Conservation (phyloP, 1,140 invertebrate species). For the Pseudomyrmex cubaensis region DNA sequence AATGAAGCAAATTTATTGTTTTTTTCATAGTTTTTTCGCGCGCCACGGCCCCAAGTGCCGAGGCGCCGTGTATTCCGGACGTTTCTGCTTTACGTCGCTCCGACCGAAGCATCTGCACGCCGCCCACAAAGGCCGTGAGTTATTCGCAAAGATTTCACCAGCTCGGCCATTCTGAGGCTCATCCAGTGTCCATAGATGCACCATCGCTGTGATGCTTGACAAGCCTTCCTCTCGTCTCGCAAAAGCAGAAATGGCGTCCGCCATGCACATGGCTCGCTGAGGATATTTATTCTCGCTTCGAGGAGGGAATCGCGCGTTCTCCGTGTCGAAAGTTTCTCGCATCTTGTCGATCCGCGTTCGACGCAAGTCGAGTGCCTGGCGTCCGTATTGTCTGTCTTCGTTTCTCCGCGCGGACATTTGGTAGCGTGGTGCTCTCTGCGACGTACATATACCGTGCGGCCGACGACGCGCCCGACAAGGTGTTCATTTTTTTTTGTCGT, state of each 20-base stretch:
- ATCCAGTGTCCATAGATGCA: constrained; percentile 71
- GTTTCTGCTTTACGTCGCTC: constrained; percentile 69
- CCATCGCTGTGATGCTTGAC: constrained; percentile 79
- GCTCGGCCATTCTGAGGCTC: constrained; percentile 64
- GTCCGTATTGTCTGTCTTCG: neutral
- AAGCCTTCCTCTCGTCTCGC: constrained; percentile 74
- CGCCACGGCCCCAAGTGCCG: constrained; percentile 74
- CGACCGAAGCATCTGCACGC: constrained; percentile 67
- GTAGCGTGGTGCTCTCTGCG: constrained; percentile 14
- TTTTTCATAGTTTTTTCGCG: constrained; percentile 81
- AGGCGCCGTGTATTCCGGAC: constrained; percentile 67
- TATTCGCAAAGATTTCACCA: constrained; percentile 63
- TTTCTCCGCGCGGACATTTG: constrained; percentile 31
- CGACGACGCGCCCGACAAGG: constrained; percentile 61
- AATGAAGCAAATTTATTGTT: constrained; percentile 79
- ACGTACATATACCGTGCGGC: constrained; percentile 10
- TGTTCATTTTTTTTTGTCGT: constrained; percentile 60
- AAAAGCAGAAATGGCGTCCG: constrained; percentile 81
- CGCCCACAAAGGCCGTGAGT: constrained; percentile 75
- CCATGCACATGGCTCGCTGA: constrained; percentile 79
- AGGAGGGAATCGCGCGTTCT: neutral
- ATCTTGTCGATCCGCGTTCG: neutral
- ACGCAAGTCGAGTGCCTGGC: neutral
- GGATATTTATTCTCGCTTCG: constrained; percentile 42
- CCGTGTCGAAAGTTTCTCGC: neutral